Evolutionary conservation across 2,888 invertebrate genomes (phyloP).

Genomic region (Amblyjoppa proteus): DNA sequence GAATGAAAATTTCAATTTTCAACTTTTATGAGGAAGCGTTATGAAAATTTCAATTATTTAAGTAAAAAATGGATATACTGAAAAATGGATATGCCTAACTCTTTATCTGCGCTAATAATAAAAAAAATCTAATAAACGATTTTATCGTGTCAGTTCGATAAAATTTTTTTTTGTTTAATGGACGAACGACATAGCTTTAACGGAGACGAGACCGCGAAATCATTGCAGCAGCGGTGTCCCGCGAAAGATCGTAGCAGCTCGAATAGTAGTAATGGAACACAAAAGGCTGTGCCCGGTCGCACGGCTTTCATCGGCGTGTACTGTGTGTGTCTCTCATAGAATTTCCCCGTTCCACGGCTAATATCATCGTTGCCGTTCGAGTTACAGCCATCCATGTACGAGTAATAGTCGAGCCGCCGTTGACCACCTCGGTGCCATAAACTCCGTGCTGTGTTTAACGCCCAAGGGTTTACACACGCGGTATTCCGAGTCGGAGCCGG

Average conservation of each 20-base stretch:
- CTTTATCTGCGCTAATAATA: no score
- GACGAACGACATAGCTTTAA: background rate
- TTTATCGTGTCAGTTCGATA: background rate
- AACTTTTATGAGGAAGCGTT: no score
- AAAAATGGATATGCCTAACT: no score
- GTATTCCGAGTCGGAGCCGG: conserved; percentile 13
- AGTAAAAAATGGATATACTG: no score
- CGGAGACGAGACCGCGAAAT: background rate
- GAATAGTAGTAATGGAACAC: conserved; percentile 6
- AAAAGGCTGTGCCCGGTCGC: background rate
- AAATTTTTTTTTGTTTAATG: background rate
- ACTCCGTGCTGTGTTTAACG: conserved; percentile 52
- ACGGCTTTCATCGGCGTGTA: background rate
- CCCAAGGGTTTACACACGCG: conserved; percentile 36
- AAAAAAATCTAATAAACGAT: no score
- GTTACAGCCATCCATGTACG: conserved; percentile 25
- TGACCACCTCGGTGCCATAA: conserved; percentile 39
- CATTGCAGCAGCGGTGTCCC: background rate
- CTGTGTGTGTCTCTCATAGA: conserved; percentile 23
- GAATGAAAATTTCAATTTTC: no score
- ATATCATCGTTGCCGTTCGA: conserved; percentile 36
- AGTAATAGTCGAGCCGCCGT: background rate
- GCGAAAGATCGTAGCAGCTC: background rate
- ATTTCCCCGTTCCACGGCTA: conserved; percentile 18
- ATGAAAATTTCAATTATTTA: no score